A percentile compares a stretch with the other conserved stretches of the same genome.
These are phyloP conservation scores for Tuta absoluta DNA, from an alignment of 2,888 invertebrate species.

Conservation along the genomic window DNA sequence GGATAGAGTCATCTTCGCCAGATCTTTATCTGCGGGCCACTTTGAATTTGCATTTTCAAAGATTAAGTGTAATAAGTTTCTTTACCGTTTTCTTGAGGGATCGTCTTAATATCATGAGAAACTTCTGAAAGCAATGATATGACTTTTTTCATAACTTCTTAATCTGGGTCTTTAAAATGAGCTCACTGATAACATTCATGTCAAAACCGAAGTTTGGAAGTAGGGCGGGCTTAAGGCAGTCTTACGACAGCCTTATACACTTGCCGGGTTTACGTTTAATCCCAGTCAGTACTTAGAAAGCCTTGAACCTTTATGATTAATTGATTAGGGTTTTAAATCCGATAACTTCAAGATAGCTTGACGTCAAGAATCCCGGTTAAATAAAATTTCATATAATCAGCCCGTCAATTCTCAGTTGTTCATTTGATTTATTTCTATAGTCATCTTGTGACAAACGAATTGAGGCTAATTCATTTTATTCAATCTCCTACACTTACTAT, in stretches of 20 bases:
- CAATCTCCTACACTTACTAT: conserved; percentile 21
- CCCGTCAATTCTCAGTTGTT: conserved; percentile 18
- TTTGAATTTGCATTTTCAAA: conserved; percentile 7
- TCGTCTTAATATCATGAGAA: background rate
- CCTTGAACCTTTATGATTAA: conserved; percentile 15
- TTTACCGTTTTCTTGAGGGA: conserved; percentile 5
- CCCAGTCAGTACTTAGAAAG: background rate
- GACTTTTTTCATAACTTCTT: conserved; percentile 3
- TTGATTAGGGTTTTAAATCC: conserved; percentile 9
- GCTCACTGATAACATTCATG: background rate
- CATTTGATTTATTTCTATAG: conserved; percentile 19
- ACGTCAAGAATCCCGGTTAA: conserved; percentile 20
- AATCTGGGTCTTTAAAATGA: background rate
- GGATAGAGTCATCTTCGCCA: conserved; percentile 6
- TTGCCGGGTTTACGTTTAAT: conserved; percentile 5
- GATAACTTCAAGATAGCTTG: conserved; percentile 10
- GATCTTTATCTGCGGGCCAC: background rate
- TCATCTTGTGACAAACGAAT: conserved; percentile 21
- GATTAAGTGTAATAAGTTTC: conserved; percentile 6
- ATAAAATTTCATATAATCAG: conserved; percentile 6
- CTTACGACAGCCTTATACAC: conserved; percentile 7
- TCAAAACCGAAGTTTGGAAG: conserved; percentile 5
- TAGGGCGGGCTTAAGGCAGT: background rate
- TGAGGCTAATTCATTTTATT: conserved; percentile 17
- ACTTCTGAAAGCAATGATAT: background rate